phyloP scores from a whole-genome alignment of 2,888 invertebrate species.

The Temnothorax ravouxi region DNA sequence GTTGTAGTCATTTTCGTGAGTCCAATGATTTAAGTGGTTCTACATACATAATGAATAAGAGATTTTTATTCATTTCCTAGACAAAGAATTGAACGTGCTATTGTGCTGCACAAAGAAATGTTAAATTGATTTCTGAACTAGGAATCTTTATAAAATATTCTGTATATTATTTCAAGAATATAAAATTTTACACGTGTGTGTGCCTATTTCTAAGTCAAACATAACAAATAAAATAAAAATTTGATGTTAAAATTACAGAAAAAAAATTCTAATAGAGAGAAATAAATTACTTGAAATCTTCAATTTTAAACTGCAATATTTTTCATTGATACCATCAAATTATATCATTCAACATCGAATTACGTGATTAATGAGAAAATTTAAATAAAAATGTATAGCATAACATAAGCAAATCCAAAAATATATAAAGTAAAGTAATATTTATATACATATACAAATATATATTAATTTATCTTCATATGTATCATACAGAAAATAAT shows the following conservation, averaged over 20 bases:
- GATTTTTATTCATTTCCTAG: conserved; percentile 3
- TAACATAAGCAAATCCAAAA: not conserved
- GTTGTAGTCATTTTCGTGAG: not conserved
- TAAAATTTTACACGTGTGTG: not conserved
- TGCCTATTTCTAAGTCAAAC: not conserved
- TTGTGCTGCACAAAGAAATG: not conserved
- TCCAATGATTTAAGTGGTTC: not conserved
- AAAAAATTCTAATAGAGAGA: not conserved
- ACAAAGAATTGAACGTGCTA: not conserved
- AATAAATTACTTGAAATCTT: not conserved
- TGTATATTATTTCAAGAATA: not conserved
- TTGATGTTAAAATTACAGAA: not conserved
- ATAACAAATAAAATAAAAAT: not conserved
- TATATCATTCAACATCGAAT: not conserved
- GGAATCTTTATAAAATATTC: not conserved
- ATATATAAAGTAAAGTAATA: not conserved
- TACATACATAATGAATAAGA: not conserved
- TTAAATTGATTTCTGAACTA: not conserved
- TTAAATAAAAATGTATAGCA: not conserved
- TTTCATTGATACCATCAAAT: not conserved
- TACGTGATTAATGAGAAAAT: not conserved
- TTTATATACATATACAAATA: not conserved
- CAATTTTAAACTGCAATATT: not conserved
- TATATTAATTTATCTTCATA: conserved; percentile 3
- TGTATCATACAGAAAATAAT: not conserved